Conservation (phyloP, 2,888 invertebrate genomes). For the Lordiphosa andalusiaca region DNA sequence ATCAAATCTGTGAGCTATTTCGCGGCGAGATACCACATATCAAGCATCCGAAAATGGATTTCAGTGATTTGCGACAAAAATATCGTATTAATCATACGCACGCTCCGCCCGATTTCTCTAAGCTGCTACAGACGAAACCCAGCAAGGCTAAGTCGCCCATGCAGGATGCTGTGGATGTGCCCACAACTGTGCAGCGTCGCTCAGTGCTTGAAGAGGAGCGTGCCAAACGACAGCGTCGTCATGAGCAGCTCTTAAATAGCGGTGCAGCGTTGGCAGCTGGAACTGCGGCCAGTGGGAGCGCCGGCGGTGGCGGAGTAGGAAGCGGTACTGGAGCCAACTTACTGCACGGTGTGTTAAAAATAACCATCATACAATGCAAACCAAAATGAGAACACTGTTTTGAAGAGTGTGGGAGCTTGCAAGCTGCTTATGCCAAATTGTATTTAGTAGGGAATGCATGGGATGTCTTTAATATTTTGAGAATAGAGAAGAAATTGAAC, state of each 20-base stretch:
- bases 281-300: constrained; percentile 3
- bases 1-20: constrained; percentile 94
- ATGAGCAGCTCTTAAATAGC: constrained; percentile 68
- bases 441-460: too few species aligned
- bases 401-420: not conserved
- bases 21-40: constrained; percentile 94
- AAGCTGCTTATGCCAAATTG: too few species aligned
- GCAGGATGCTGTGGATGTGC: constrained; percentile 77
- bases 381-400: constrained; percentile 5
- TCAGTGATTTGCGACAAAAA: constrained; percentile 79
- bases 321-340: constrained; percentile 42
- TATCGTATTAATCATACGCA: constrained; percentile 75
- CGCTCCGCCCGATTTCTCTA: constrained; percentile 78
- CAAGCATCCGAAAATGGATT: constrained; percentile 86
- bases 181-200: constrained; percentile 72
- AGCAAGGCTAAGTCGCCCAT: constrained; percentile 78
- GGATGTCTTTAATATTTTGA: too few species aligned
- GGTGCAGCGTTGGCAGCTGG: constrained; percentile 25
- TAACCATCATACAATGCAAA: constrained; percentile 41
- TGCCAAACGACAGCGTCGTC: constrained; percentile 77
- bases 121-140: constrained; percentile 75
- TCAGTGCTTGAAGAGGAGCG: constrained; percentile 79
- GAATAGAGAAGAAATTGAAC: too few species aligned
- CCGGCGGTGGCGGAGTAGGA: constrained; percentile 18
- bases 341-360: constrained; percentile 59